These are phyloP conservation scores for Pagetopsis macropterus DNA, from an alignment of 2,797 vertebrate species.

Conservation along the genomic window DNA sequence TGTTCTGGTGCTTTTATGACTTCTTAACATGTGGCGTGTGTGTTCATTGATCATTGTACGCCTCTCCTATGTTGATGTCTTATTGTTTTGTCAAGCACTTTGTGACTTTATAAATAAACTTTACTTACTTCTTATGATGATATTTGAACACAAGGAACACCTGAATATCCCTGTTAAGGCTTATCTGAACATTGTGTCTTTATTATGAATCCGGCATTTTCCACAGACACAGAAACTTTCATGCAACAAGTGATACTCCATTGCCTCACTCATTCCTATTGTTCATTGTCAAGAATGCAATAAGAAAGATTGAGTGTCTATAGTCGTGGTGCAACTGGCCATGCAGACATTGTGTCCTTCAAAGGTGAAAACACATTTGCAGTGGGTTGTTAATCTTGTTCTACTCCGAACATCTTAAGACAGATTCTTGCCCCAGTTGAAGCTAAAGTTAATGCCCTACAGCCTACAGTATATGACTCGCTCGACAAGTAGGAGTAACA, in stretches of 20 bases:
- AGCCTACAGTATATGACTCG: too few relatives aligned
- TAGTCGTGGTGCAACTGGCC: not conserved
- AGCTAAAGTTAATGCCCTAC: not conserved
- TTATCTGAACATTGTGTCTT: constrained; percentile 24
- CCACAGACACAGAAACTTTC: constrained; percentile 14
- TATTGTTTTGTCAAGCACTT: too few relatives aligned
- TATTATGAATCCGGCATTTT: not conserved
- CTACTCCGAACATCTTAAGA: too few relatives aligned
- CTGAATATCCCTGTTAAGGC: not conserved
- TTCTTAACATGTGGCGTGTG: too few relatives aligned
- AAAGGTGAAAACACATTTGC: too few relatives aligned
- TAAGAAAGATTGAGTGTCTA: not conserved
- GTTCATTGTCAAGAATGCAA: constrained; percentile 6
- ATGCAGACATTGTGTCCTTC: not conserved
- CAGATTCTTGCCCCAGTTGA: constrained; percentile 1
- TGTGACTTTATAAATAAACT: too few relatives aligned
- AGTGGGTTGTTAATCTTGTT: too few relatives aligned
- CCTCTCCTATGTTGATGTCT: too few relatives aligned
- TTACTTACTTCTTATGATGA: not conserved
- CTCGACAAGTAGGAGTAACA: too few relatives aligned
- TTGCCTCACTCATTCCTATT: constrained; percentile 13
- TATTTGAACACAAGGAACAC: not conserved
- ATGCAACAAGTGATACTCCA: not conserved
- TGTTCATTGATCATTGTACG: too few relatives aligned
- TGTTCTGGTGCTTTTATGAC: too few relatives aligned